phyloP scores from a whole-genome alignment of 2,797 vertebrate genomes.

The Sarcoramphus papa region DNA sequence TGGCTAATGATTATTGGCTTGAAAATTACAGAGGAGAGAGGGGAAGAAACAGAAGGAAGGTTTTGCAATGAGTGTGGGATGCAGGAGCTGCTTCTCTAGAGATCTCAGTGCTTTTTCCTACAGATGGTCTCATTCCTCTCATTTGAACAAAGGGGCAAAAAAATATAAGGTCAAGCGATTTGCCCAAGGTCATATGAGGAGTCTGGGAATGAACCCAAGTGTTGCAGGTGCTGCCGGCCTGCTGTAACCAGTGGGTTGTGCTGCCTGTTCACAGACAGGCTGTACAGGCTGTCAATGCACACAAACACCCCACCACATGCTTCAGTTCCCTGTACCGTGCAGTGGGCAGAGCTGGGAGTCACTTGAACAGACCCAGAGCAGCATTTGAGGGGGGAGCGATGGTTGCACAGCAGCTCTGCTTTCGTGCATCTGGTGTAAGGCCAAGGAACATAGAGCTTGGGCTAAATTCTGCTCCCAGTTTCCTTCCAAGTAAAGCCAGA shows the following conservation, averaged over 20 bases:
- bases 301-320: accelerated
- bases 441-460: not conserved
- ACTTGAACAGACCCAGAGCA: not conserved
- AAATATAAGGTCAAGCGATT: not conserved
- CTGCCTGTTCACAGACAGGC: not conserved
- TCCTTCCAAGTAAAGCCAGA: not conserved
- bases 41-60: slow-evolving; percentile 10
- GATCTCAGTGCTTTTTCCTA: not conserved
- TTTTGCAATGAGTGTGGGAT: not conserved
- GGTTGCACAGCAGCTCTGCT: not conserved
- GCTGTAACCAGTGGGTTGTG: not conserved
- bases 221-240: not conserved
- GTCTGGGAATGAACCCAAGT: not conserved
- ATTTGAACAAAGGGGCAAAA: not conserved
- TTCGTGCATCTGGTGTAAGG: accelerated
- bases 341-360: not conserved
- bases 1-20: slow-evolving; percentile 12
- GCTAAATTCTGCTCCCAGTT: not conserved
- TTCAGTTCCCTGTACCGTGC: not conserved
- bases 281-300: not conserved
- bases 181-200: not conserved
- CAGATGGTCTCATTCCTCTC: not conserved
- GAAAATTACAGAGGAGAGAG: slow-evolving; percentile 11
- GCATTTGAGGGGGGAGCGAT: accelerated
- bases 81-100: not conserved